phyloP scores from a whole-genome alignment of 1,140 invertebrate genomes.

The Drosophila triauraria region DNA sequence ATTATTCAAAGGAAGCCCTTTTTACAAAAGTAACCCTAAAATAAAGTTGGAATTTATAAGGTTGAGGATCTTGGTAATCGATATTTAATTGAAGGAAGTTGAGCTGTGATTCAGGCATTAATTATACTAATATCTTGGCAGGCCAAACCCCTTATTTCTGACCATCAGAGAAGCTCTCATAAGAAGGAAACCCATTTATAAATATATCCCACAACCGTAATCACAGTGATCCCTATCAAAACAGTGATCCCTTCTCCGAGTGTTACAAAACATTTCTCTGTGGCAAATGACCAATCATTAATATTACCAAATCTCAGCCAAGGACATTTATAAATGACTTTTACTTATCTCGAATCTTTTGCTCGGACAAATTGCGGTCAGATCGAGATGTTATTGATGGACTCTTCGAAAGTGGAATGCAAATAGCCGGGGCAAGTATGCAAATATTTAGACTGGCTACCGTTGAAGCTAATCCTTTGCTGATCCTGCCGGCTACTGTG shows the following conservation, averaged over 20 bases:
- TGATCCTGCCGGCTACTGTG: slow-evolving; percentile 70
- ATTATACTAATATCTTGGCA: slow-evolving; percentile 5
- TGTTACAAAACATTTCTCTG: slow-evolving; percentile 37
- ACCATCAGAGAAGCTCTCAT: neutral
- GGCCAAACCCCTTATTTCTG: neutral
- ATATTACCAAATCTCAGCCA: slow-evolving; percentile 53
- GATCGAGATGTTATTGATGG: slow-evolving; percentile 64
- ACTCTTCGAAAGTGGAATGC: slow-evolving; percentile 44
- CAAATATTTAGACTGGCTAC: slow-evolving; percentile 76
- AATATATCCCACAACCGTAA: slow-evolving; percentile 18
- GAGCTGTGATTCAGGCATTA: neutral
- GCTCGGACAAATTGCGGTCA: slow-evolving; percentile 76
- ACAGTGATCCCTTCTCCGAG: slow-evolving; percentile 33
- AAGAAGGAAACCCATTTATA: slow-evolving; percentile 28
- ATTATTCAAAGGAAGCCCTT: neutral
- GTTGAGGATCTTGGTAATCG: neutral
- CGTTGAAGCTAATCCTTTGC: slow-evolving; percentile 52
- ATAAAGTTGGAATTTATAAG: neutral
- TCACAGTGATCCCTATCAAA: slow-evolving; percentile 48
- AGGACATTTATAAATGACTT: slow-evolving; percentile 79
- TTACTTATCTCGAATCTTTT: slow-evolving; percentile 32
- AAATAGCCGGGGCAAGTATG: slow-evolving; percentile 54
- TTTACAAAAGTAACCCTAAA: neutral
- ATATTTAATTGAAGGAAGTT: neutral
- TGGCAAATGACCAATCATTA: slow-evolving; percentile 77